A percentile compares a stretch with the other conserved stretches of the same genome.
Evolutionary conservation across 1,140 invertebrate genomes (phyloP).

Genomic region (Neodiprion fabricii): DNA sequence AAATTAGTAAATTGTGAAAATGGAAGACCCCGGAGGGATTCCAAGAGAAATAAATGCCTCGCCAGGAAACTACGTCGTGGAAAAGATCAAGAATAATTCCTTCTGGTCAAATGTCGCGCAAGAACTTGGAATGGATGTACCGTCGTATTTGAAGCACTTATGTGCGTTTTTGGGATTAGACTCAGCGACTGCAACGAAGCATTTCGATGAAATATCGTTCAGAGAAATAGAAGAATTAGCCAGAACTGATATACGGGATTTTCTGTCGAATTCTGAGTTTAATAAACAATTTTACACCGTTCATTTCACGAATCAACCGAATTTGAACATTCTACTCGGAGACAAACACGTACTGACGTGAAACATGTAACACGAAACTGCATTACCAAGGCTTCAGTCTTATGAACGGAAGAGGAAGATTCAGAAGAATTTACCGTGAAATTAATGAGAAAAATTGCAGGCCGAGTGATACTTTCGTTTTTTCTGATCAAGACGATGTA

Average conservation of each 20-base stretch:
- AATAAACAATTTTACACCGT: not conserved
- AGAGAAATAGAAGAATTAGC: not conserved
- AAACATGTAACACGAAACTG: too few relatives aligned
- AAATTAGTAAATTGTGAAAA: not conserved
- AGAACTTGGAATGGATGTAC: not conserved
- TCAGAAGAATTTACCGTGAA: not conserved
- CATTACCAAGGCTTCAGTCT: not conserved
- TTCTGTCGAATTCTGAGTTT: not conserved
- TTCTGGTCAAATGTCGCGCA: not conserved
- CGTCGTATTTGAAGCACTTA: not conserved
- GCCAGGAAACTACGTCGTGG: not conserved
- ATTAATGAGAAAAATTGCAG: not conserved
- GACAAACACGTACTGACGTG: not conserved
- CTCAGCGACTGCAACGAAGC: constrained; percentile 1
- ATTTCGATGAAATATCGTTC: not conserved
- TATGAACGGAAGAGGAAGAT: not conserved
- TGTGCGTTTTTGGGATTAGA: constrained; percentile 1
- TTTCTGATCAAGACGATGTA: not conserved
- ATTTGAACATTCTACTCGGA: not conserved
- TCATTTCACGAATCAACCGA: not conserved
- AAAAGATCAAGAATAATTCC: not conserved
- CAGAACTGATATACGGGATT: not conserved
- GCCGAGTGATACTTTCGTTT: not conserved
- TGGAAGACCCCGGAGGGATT: not conserved
- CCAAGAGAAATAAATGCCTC: not conserved